Evolutionary conservation across 1,140 invertebrate species (phyloP), one percentile per base, ranked within the genome.

Genomic region (Drosophila serrata): DNA sequence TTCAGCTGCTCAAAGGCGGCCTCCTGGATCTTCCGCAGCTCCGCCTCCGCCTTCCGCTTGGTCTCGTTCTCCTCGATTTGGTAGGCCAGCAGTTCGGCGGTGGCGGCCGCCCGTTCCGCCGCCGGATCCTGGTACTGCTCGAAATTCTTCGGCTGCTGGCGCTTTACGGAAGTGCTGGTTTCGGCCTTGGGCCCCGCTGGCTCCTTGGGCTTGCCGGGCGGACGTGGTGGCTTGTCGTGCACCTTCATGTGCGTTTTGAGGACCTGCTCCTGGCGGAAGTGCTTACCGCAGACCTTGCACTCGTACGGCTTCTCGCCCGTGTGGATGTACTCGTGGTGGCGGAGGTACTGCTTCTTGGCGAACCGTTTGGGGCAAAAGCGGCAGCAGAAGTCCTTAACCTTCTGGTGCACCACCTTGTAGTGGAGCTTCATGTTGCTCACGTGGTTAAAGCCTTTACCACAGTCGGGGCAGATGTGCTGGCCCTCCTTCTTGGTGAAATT

Each of bases 301-400:
- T 91, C 91, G 62, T 85, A 91, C 0, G 91, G 91, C 55, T 92
- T 92, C 39, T 92, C 91, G 4, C 95, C 95, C 48, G 92, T 92
- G 31, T 92, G 92, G 0, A 90, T 92, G 68, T 90, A 92, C 45
- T 92, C 90, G 56, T 92, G 92, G 63, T 92, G 91, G 19, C 92
- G 92, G 9, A 92, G 58, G n/a, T 90, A 91, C 48, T 92, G 92
- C 35, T 91, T 91, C 62, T 92, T 92, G 17, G 90, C 87, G 43
- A 92, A 92, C 4, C 87, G 73, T 46, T 90, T 86, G n/a, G 90
- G 81, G 55, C 92, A 92, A 56, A 91, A 92, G 46, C 90, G 79
- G 60, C 92, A 92, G 37, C 87, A 86, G 49, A 91, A 92, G 40
- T 92, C 90, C 67, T 92, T 92, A 11, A 92, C 84, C 68, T 90